A percentile compares a stretch with the other conserved stretches of the same genome.
Evolutionary conservation across 2,113 vertebrate genomes (phyloP).

Genomic region (Mionectes macconnelli): DNA sequence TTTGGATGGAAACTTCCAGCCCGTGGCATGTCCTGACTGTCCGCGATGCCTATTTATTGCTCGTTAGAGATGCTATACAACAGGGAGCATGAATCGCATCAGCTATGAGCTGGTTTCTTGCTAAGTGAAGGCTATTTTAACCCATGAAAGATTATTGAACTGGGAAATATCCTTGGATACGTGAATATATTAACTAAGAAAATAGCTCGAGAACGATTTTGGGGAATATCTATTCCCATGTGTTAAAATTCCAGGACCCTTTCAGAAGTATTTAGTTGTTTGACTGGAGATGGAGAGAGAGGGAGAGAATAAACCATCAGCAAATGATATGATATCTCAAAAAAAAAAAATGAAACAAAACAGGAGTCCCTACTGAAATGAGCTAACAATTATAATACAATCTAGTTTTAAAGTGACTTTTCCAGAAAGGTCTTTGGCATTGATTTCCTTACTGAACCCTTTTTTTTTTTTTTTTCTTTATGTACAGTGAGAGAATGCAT

Average conservation of each 20-base stretch:
- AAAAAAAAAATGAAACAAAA: neutral
- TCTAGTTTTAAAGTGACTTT: neutral
- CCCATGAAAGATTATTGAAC: neutral
- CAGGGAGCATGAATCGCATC: neutral
- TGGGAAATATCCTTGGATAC: neutral
- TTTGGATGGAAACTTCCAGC: neutral
- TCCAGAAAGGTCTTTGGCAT: neutral
- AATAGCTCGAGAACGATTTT: neutral
- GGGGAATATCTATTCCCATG: neutral
- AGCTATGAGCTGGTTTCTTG: neutral
- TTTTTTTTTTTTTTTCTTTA: neutral
- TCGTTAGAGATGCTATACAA: neutral
- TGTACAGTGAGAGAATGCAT: constrained; percentile 18
- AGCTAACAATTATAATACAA: neutral
- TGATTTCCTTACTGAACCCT: neutral
- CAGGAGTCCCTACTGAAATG: neutral
- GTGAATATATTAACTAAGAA: neutral
- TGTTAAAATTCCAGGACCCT: neutral
- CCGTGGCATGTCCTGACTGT: neutral
- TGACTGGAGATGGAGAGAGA: neutral
- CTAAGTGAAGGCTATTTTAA: neutral
- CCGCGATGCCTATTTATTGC: neutral
- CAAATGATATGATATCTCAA: neutral
- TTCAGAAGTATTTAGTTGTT: neutral
- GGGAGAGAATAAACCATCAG: neutral